Base-by-base conservation (phyloP, 2,113 vertebrate species). In the Camelus bactrianus region DNA sequence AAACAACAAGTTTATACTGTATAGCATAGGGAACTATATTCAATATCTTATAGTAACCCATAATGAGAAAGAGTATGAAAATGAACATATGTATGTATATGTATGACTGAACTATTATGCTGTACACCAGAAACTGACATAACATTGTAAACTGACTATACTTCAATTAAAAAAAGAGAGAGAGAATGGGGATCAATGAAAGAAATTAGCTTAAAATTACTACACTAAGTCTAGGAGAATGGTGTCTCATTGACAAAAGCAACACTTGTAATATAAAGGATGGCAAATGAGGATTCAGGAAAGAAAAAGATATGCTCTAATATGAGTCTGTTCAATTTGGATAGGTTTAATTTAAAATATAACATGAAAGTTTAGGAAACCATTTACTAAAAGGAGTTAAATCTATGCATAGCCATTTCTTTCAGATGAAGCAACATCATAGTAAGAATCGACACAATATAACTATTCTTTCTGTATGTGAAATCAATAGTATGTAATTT, bases 401-500 rank as follows among this genome's bases (percentile, higher is more conserved):
- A 64, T 4, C 32, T 38, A 2, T 42, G 2, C n/a, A 30, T 32
- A 42, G 13, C 9, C 14, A 64, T 95, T 91, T 81, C 22, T 85
- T 93, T 46, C 22, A 26, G 46, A 67, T 38, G 35, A 85, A 84
- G 52, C 28, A 89, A 65, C 4, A 48, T 11, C 14, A 26, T 93
- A 87, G 73, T 60, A 77, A 20, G 24, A 80, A 92, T 28, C 73
- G 26, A 11, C 14, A 95, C 14, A n/a, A 26, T 83, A 6, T 73
- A 69, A 67, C 11, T 83, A 38, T 42, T 80, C 6, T 69, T 72
- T 76, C 54, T 75, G 12, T 86, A 89, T 8, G 6, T 69, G 17
- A 17, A 96, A 91, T 86, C 82, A 52, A 69, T 82, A 76, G 28
- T 81, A 50, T 60, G n/a, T 62, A 67, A 94, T 83, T 50, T 81